These are phyloP conservation scores for Acholoe squamosa DNA, from an alignment of 2,888 invertebrate genomes.

Conservation along the genomic window DNA sequence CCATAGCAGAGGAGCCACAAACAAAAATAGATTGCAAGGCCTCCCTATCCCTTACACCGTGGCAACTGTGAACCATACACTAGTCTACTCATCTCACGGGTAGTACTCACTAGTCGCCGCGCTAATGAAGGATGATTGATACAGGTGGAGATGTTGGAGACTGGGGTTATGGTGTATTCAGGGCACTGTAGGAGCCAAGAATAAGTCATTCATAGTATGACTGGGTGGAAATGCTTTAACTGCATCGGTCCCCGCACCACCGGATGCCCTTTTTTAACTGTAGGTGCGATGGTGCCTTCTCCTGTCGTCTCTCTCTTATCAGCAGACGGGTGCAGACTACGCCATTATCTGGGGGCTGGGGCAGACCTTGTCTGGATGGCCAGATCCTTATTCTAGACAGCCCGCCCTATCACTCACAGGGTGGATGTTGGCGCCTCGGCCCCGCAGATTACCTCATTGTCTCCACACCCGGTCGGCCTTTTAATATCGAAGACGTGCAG, in stretches of 20 bases:
- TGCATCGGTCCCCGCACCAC: not conserved
- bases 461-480: conserved; percentile 23
- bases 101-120: too few relatives aligned
- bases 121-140: too few relatives aligned
- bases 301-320: not conserved
- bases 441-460: conserved; percentile 39
- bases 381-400: conserved; percentile 41
- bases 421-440: conserved; percentile 30
- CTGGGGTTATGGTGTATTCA: too few relatives aligned
- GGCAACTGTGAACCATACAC: too few relatives aligned
- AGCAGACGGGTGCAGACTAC: not conserved
- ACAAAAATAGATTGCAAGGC: too few relatives aligned
- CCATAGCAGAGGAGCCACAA: too few relatives aligned
- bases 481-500: conserved; percentile 29
- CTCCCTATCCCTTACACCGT: too few relatives aligned
- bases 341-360: conserved; percentile 5
- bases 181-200: not conserved
- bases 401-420: conserved; percentile 19
- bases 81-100: too few relatives aligned
- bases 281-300: conserved; percentile 14
- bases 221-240: not conserved
- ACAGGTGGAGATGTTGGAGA: too few relatives aligned
- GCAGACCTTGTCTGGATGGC: not conserved
- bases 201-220: not conserved
- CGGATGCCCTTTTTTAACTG: conserved; percentile 2